phyloP scores from a whole-genome alignment of 2,888 invertebrate genomes.

The Drosophila flavopinicola region DNA sequence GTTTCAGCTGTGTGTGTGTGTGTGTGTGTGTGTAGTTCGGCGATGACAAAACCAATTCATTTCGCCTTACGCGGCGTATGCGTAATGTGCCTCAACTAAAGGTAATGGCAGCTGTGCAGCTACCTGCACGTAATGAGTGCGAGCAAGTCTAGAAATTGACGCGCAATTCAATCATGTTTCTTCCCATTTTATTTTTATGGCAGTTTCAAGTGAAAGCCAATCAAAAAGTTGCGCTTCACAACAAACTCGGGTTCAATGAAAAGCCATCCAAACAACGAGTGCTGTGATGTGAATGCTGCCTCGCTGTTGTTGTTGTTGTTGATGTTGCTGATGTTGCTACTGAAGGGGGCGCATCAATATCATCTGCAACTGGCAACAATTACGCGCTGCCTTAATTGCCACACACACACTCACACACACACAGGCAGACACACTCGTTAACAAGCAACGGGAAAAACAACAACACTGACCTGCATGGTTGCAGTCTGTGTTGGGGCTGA shows the following conservation, averaged over 20 bases:
- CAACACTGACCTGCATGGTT: conserved; percentile 18
- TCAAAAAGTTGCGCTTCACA: conserved; percentile 72
- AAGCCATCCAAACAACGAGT: conserved; percentile 38
- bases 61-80: conserved; percentile 69
- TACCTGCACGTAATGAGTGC: conserved; percentile 42
- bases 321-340: conserved; percentile 16
- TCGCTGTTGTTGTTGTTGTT: conserved; percentile 3
- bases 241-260: conserved; percentile 67
- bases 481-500: conserved; percentile 48
- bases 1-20: conserved; percentile 9
- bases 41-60: conserved; percentile 78
- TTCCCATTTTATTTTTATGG: too few relatives aligned
- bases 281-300: conserved; percentile 26
- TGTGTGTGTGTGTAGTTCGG: conserved; percentile 27
- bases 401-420: conserved; percentile 54
- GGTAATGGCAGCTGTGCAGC: conserved; percentile 59
- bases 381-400: conserved; percentile 78
- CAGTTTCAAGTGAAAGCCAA: conserved; percentile 62
- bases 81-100: conserved; percentile 74
- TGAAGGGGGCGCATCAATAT: conserved; percentile 57
- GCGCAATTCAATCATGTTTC: conserved; percentile 73
- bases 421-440: conserved; percentile 3
- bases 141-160: conserved; percentile 51
- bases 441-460: conserved; percentile 22
- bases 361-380: conserved; percentile 79